These are phyloP conservation scores for Cochlearius cochlearius DNA, from an alignment of 2,113 vertebrate genomes.

Conservation along the genomic window DNA sequence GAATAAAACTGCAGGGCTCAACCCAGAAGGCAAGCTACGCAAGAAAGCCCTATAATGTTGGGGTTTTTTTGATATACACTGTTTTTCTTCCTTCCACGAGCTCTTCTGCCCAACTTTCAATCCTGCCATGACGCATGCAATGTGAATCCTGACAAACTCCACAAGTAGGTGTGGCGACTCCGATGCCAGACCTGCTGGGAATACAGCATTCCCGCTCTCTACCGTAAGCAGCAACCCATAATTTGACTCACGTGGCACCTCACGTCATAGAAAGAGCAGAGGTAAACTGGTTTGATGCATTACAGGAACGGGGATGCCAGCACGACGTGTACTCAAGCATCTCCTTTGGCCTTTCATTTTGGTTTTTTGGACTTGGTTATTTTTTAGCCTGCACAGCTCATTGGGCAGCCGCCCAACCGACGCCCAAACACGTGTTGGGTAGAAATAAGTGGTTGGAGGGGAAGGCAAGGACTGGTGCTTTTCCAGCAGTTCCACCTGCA, in stretches of 20 bases:
- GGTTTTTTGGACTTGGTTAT: neutral
- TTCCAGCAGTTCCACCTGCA: neutral
- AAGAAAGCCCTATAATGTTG: too few species aligned
- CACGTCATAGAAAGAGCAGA: neutral
- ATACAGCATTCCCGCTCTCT: neutral
- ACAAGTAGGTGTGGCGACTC: neutral
- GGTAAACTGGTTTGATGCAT: fast-evolving
- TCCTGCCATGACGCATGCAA: neutral
- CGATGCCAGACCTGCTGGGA: fast-evolving
- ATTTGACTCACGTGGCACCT: neutral
- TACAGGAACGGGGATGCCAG: fast-evolving
- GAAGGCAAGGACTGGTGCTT: neutral
- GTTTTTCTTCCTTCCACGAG: neutral
- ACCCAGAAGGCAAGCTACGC: neutral
- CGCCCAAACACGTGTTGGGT: neutral
- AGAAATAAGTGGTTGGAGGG: neutral
- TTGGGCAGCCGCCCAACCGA: neutral
- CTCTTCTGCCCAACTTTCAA: neutral
- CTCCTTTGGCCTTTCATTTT: neutral
- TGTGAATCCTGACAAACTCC: neutral
- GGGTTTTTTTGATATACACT: neutral
- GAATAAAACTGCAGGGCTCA: neutral
- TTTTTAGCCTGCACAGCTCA: neutral
- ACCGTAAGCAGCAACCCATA: fast-evolving
- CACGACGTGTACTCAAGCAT: too few species aligned